Evolutionary conservation across 2,797 vertebrate genomes (phyloP).

Genomic region (Halcyon leucocephala): DNA sequence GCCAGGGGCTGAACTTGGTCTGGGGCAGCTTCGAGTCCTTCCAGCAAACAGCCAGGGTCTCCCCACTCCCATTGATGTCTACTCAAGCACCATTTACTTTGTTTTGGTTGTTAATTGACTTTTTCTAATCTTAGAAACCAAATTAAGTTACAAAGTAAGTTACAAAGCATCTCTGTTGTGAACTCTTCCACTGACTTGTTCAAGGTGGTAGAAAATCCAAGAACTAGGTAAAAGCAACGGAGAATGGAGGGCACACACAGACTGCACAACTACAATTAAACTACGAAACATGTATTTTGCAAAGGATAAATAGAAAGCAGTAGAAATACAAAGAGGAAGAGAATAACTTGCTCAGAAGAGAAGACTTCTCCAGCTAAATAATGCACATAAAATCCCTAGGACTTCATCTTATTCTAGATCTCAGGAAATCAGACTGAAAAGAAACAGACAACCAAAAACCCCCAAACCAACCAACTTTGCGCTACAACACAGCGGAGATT

Average conservation of each 20-base stretch:
- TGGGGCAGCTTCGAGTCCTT: neutral
- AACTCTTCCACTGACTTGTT: neutral
- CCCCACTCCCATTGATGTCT: rapidly evolving
- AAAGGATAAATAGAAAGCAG: neutral
- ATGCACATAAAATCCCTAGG: neutral
- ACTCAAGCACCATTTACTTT: neutral
- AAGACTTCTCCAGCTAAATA: neutral
- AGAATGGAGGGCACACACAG: neutral
- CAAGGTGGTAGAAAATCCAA: neutral
- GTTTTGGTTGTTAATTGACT: neutral
- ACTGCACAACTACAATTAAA: rapidly evolving
- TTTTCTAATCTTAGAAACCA: neutral
- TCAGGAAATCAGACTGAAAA: neutral
- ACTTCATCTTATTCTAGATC: neutral
- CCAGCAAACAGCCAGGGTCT: neutral
- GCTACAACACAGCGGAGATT: rapidly evolving
- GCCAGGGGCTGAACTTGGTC: neutral
- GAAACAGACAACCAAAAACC: rapidly evolving
- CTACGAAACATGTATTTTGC: neutral
- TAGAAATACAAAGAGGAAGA: neutral
- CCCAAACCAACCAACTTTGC: neutral
- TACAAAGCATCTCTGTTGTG: neutral
- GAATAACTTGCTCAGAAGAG: neutral
- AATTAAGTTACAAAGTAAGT: neutral
- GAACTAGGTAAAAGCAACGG: neutral